These are phyloP conservation scores for Garrulus glandarius DNA, from an alignment of 2,797 vertebrate species.

Conservation along the genomic window DNA sequence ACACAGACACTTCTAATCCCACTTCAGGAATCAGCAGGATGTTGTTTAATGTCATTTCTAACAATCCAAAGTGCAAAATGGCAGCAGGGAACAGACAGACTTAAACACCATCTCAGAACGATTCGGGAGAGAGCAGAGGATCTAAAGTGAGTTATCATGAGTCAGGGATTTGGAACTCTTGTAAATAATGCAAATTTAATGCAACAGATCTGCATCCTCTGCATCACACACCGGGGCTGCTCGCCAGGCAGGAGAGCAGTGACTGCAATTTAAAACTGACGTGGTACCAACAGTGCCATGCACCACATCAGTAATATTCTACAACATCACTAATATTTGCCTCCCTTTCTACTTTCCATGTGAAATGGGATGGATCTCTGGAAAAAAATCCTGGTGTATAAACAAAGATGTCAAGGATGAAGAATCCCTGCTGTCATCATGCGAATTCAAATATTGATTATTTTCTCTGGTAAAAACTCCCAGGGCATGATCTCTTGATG, in stretches of 20 bases:
- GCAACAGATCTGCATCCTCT: neutral
- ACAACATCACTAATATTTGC: neutral
- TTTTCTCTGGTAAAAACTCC: neutral
- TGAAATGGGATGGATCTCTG: neutral
- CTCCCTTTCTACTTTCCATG: neutral
- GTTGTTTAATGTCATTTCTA: neutral
- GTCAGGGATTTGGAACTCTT: neutral
- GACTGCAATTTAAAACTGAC: neutral
- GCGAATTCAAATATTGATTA: neutral
- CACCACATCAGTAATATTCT: neutral
- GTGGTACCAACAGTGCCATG: rapidly evolving
- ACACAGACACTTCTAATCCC: neutral
- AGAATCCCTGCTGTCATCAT: neutral
- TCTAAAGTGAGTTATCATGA: neutral
- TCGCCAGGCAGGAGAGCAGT: neutral
- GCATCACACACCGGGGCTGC: neutral
- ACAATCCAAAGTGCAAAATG: neutral
- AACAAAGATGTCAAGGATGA: neutral
- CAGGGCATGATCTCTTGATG: neutral
- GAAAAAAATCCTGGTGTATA: neutral
- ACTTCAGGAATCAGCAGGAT: neutral
- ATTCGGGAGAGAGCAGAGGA: neutral
- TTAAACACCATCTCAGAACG: neutral
- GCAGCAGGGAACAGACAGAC: neutral
- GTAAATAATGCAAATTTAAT: neutral